These are phyloP conservation scores for Drosophila histrio DNA, from an alignment of 2,888 invertebrate genomes.

Conservation along the genomic window DNA sequence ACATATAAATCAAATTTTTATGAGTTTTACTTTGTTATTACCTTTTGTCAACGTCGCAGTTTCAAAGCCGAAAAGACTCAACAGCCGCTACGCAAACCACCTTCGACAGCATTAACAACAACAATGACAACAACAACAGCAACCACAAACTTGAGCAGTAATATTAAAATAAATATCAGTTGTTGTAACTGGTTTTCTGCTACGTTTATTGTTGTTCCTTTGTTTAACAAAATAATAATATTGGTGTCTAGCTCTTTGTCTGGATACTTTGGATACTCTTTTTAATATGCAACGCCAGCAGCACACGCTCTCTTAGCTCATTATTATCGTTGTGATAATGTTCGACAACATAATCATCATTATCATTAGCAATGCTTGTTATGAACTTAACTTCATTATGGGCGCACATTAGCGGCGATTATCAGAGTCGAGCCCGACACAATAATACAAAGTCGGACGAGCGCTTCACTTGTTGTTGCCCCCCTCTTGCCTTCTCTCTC, in stretches of 20 bases:
- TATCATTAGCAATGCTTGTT: constrained; percentile 26
- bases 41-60: constrained; percentile 72
- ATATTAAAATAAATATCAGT: constrained; percentile 62
- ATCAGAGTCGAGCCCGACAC: constrained; percentile 46
- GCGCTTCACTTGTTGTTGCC: constrained; percentile 52
- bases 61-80: constrained; percentile 24
- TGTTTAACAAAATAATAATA: background rate
- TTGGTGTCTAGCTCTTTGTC: constrained; percentile 23
- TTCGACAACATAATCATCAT: constrained; percentile 11
- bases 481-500: background rate
- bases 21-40: constrained; percentile 41
- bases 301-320: constrained; percentile 34
- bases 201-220: constrained; percentile 32
- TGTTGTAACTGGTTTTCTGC: constrained; percentile 68
- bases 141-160: constrained; percentile 24
- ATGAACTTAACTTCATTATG: constrained; percentile 51
- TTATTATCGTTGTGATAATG: constrained; percentile 21
- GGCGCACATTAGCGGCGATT: constrained; percentile 64
- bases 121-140: constrained; percentile 32
- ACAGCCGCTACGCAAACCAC: constrained; percentile 16
- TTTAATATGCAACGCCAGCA: background rate
- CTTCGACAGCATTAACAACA: constrained; percentile 32
- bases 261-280: constrained; percentile 3
- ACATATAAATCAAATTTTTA: constrained; percentile 31
- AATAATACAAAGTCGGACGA: constrained; percentile 20